Percentiles rank a stretch among this genome's conserved stretches.
These are phyloP conservation scores for Hemibagrus guttatus DNA, from an alignment of 2,797 vertebrate species.

Conservation along the genomic window DNA sequence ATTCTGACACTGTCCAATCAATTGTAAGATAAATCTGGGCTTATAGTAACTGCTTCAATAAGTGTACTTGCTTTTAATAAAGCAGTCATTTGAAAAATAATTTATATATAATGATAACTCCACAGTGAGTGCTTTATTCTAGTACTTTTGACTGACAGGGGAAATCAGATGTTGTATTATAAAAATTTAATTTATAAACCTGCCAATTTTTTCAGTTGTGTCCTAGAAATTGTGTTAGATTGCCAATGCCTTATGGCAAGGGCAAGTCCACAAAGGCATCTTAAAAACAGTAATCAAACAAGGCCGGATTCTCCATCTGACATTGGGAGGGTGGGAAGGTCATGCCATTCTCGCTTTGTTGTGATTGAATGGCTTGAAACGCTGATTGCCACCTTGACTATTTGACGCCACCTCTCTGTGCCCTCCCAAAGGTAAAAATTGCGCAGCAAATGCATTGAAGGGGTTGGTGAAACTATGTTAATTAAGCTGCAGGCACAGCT, in stretches of 20 bases:
- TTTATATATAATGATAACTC: background rate
- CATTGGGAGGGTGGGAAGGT: conserved; percentile 66
- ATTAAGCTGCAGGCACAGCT: conserved; percentile 64
- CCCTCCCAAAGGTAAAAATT: conserved; percentile 64
- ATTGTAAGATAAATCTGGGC: background rate
- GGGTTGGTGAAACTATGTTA: conserved; percentile 59
- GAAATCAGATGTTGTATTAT: background rate
- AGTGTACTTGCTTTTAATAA: background rate
- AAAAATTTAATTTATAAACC: background rate
- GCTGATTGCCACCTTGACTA: conserved; percentile 61
- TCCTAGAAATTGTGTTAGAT: background rate
- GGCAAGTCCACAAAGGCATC: conserved; percentile 13
- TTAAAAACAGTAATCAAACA: conserved; percentile 4
- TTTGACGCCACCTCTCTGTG: conserved; percentile 66
- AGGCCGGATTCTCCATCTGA: conserved; percentile 54
- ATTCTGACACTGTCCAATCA: background rate
- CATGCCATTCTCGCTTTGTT: conserved; percentile 62
- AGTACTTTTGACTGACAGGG: background rate
- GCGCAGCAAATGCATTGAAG: conserved; percentile 71
- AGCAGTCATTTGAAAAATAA: background rate
- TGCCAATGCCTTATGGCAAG: background rate
- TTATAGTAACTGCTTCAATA: background rate
- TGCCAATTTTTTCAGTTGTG: background rate
- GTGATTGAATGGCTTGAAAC: conserved; percentile 64
- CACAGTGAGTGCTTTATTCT: background rate